A percentile compares a stretch with the other conserved stretches of the same genome.
Evolutionary conservation across 2,797 vertebrate genomes (phyloP).

Genomic region (Enteromius anoplus): DNA sequence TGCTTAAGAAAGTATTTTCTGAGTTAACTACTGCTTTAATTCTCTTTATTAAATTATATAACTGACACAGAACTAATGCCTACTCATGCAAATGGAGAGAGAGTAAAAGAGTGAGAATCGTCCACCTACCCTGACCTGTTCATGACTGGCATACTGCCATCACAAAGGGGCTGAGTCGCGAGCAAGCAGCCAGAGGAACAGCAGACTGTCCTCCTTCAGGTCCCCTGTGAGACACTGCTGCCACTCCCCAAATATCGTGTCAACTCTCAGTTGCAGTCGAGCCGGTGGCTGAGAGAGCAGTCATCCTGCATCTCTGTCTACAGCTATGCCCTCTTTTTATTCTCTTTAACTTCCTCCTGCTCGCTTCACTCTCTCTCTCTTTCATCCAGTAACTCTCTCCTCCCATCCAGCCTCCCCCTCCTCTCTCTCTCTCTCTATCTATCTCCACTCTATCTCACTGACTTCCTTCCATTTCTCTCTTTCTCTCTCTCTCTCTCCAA

Average conservation of each 20-base stretch:
- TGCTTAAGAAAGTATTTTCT: conserved; percentile 1
- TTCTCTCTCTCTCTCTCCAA: conserved; percentile 48
- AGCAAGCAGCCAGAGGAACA: conserved; percentile 51
- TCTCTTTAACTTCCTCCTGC: conserved; percentile 51
- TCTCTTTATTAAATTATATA: conserved; percentile 23
- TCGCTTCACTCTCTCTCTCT: conserved; percentile 32
- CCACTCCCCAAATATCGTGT: conserved; percentile 50
- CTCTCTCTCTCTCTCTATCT: background rate
- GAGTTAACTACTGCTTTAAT: conserved; percentile 32
- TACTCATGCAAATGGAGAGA: conserved; percentile 42
- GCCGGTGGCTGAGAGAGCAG: conserved; percentile 38
- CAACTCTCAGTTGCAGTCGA: conserved; percentile 48
- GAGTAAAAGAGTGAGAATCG: conserved; percentile 21
- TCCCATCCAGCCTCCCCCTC: conserved; percentile 29
- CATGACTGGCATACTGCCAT: conserved; percentile 61
- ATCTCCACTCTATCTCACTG: conserved; percentile 14
- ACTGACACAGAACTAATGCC: conserved; percentile 27
- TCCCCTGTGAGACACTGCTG: conserved; percentile 49
- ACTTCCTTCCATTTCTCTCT: conserved; percentile 44
- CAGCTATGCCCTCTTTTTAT: conserved; percentile 57
- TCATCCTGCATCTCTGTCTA: conserved; percentile 51
- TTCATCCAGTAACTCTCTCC: conserved; percentile 43
- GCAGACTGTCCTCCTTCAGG: conserved; percentile 50
- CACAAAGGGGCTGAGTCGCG: conserved; percentile 40
- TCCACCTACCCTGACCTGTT: conserved; percentile 61